Evolutionary conservation across 2,113 vertebrate genomes (phyloP).

Genomic region (Enhydra lutris): DNA sequence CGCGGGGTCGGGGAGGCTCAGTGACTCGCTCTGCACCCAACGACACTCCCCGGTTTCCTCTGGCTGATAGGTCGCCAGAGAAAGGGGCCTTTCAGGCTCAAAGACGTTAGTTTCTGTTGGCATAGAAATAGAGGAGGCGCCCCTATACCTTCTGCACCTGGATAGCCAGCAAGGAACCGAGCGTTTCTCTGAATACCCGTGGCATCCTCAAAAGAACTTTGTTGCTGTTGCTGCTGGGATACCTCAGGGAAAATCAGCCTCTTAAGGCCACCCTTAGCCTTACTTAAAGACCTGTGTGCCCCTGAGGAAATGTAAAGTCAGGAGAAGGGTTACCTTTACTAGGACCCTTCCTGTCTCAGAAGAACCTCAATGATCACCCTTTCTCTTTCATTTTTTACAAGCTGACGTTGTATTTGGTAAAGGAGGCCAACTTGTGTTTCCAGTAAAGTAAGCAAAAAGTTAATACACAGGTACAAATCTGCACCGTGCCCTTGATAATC

Average conservation of each 20-base stretch:
- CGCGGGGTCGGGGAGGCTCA: background rate
- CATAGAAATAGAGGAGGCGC: background rate
- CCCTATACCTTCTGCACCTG: background rate
- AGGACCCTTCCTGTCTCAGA: background rate
- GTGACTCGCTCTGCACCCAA: too few species aligned
- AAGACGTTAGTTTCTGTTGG: background rate
- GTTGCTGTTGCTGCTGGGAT: background rate
- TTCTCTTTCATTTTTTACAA: background rate
- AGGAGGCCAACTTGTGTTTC: background rate
- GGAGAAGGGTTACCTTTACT: background rate
- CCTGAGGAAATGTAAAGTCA: background rate
- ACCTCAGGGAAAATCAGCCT: background rate
- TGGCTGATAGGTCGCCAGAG: background rate
- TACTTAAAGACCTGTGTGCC: background rate
- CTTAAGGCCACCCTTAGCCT: background rate
- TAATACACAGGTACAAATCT: background rate
- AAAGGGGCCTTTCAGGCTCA: background rate
- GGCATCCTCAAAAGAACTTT: background rate
- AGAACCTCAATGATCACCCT: background rate
- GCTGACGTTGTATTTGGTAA: background rate
- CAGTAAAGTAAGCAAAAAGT: background rate
- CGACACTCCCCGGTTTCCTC: background rate
- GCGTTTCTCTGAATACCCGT: background rate
- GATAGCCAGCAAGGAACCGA: background rate
- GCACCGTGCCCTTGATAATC: background rate